phyloP scores from a whole-genome alignment of 2,888 invertebrate species.

The Drosophila eohydei region DNA sequence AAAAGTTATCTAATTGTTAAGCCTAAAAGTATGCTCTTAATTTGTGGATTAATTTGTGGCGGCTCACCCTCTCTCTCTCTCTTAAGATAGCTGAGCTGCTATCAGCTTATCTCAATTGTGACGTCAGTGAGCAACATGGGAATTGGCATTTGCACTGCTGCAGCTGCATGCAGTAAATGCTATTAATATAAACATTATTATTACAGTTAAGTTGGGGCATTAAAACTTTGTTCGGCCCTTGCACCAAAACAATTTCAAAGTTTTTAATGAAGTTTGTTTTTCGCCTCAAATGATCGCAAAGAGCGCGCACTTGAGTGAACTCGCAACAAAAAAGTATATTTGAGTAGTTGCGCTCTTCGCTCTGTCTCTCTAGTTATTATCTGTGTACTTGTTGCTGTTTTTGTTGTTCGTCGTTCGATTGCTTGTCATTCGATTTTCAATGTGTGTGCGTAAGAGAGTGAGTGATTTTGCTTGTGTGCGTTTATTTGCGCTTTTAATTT shows the following conservation, averaged over 20 bases:
- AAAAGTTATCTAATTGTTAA: constrained; percentile 25
- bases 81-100: constrained; percentile 8
- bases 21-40: constrained; percentile 64
- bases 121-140: constrained; percentile 32
- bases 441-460: constrained; percentile 14
- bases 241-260: constrained; percentile 33
- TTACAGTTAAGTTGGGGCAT: constrained; percentile 45
- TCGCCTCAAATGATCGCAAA: constrained; percentile 33
- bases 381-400: constrained; percentile 26
- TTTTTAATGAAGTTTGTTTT: constrained; percentile 46
- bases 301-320: constrained; percentile 4
- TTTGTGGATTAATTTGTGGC: constrained; percentile 2
- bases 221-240: constrained; percentile 31
- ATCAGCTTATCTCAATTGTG: constrained; percentile 27
- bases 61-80: constrained; percentile 2
- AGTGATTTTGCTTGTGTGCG: constrained; percentile 19
- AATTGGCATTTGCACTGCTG: constrained; percentile 47
- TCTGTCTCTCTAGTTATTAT: constrained; percentile 30
- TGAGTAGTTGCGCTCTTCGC: constrained; percentile 1
- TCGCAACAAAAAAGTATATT: neutral
- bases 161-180: constrained; percentile 30
- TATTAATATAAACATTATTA: constrained; percentile 54
- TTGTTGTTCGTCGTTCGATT: constrained; percentile 35
- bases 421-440: constrained; percentile 48
- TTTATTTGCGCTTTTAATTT: constrained; percentile 65